These are phyloP conservation scores for Thyatira batis DNA, from an alignment of 2,888 invertebrate genomes.

Conservation along the genomic window DNA sequence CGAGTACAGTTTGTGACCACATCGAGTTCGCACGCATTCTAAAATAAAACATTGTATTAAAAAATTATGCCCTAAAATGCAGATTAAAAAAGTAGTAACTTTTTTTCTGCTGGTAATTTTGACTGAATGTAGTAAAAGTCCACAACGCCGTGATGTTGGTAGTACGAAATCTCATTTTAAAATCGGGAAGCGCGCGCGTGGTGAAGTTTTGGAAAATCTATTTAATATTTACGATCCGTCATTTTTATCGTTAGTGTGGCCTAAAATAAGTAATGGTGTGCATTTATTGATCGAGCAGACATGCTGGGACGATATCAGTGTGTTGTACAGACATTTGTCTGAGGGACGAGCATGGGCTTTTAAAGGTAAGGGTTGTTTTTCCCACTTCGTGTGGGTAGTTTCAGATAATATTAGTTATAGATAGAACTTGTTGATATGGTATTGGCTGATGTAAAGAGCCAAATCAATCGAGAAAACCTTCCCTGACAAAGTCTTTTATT, in stretches of 20 bases:
- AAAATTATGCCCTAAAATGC: slow-evolving; percentile 38
- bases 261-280: slow-evolving; percentile 64
- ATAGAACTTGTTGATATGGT: background rate
- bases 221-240: slow-evolving; percentile 72
- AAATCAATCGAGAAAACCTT: too few relatives aligned
- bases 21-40: slow-evolving; percentile 26
- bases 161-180: slow-evolving; percentile 35
- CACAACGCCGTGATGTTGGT: slow-evolving; percentile 30
- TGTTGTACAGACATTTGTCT: slow-evolving; percentile 66
- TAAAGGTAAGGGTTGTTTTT: slow-evolving; percentile 57
- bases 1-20: slow-evolving; percentile 9
- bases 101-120: slow-evolving; percentile 28
- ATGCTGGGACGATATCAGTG: slow-evolving; percentile 72
- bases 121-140: slow-evolving; percentile 28
- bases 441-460: too few relatives aligned
- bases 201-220: slow-evolving; percentile 63
- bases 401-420: background rate
- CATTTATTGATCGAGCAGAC: slow-evolving; percentile 61
- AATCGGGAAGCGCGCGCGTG: slow-evolving; percentile 38
- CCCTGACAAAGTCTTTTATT: too few relatives aligned
- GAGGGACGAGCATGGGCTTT: slow-evolving; percentile 78
- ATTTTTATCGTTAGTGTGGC: slow-evolving; percentile 72
- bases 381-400: slow-evolving; percentile 15
- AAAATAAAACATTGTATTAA: slow-evolving; percentile 16
- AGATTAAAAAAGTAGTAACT: slow-evolving; percentile 30